Percentiles rank a stretch among this genome's conserved stretches.
These are phyloP conservation scores for Radopholus similis DNA, from an alignment of 1,140 invertebrate genomes.

Conservation along the genomic window DNA sequence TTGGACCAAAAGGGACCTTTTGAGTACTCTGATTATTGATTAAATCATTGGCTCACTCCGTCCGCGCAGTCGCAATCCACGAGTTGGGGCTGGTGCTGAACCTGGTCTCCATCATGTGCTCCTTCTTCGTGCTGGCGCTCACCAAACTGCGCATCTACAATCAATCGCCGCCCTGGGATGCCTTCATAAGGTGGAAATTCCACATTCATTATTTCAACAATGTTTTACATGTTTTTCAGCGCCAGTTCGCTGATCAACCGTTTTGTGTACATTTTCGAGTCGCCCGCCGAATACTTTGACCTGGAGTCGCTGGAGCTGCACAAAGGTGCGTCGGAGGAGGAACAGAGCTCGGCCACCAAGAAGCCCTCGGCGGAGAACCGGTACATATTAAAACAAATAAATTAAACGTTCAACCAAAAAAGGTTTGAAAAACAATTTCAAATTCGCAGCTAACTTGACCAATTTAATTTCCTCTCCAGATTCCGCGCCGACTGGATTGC, in stretches of 20 bases:
- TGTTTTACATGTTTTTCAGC: slow-evolving; percentile 18
- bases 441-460: background rate
- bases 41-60: background rate
- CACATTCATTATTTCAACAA: slow-evolving; percentile 1
- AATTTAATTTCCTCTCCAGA: slow-evolving; percentile 10
- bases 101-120: slow-evolving; percentile 44
- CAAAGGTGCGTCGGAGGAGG: slow-evolving; percentile 29
- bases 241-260: slow-evolving; percentile 38
- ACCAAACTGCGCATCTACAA: slow-evolving; percentile 38
- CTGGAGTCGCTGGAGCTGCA: slow-evolving; percentile 43
- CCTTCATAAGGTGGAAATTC: slow-evolving; percentile 38
- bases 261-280: slow-evolving; percentile 51
- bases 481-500: slow-evolving; percentile 40
- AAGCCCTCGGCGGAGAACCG: background rate
- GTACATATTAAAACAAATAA: background rate
- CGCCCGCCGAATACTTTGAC: slow-evolving; percentile 23
- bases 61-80: slow-evolving; percentile 45
- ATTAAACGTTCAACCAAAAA: background rate
- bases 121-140: slow-evolving; percentile 35
- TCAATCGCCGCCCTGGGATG: slow-evolving; percentile 54
- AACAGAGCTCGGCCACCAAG: background rate
- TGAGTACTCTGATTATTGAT: too few species aligned
- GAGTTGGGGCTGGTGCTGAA: slow-evolving; percentile 54
- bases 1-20: too few species aligned
- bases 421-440: background rate